Evolutionary conservation across 1,140 invertebrate genomes (phyloP).

Genomic region (Trichomalopsis sarcophagae): DNA sequence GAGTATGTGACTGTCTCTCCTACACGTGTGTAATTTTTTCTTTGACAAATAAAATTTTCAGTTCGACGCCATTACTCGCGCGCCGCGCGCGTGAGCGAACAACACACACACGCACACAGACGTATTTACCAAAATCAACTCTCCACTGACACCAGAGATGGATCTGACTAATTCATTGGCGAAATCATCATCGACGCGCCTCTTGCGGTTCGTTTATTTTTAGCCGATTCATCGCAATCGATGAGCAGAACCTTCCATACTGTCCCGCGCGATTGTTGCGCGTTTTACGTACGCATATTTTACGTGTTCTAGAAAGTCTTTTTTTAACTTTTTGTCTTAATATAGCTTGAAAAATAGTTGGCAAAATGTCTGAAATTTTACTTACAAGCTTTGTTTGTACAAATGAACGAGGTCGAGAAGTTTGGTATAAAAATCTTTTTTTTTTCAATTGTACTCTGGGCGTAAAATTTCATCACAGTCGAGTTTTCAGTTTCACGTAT

Average conservation of each 20-base stretch:
- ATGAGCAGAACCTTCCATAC: conserved; percentile 34
- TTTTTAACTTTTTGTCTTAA: not conserved
- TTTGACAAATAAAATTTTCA: conserved; percentile 31
- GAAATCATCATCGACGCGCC: conserved; percentile 25
- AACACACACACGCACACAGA: not conserved
- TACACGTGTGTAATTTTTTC: not conserved
- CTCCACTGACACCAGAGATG: conserved; percentile 42
- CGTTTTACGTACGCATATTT: not conserved
- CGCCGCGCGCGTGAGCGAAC: not conserved
- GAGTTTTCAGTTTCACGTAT: not conserved
- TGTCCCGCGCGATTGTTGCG: not conserved
- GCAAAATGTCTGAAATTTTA: not conserved
- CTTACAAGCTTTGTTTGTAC: not conserved
- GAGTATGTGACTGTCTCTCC: too few species aligned
- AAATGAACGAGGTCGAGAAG: not conserved
- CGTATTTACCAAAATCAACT: conserved; percentile 35
- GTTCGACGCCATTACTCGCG: not conserved
- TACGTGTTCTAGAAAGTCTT: not conserved
- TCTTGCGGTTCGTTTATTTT: conserved; percentile 34
- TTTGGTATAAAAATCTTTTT: not conserved
- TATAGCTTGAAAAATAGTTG: not conserved
- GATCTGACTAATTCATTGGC: conserved; percentile 31
- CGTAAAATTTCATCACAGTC: conserved; percentile 37
- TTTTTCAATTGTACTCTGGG: conserved; percentile 32
- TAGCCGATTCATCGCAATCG: conserved; percentile 10